Percentiles rank a stretch among this genome's conserved stretches.
Evolutionary conservation across 2,797 vertebrate genomes (phyloP).

Genomic region (Myotis planiceps): DNA sequence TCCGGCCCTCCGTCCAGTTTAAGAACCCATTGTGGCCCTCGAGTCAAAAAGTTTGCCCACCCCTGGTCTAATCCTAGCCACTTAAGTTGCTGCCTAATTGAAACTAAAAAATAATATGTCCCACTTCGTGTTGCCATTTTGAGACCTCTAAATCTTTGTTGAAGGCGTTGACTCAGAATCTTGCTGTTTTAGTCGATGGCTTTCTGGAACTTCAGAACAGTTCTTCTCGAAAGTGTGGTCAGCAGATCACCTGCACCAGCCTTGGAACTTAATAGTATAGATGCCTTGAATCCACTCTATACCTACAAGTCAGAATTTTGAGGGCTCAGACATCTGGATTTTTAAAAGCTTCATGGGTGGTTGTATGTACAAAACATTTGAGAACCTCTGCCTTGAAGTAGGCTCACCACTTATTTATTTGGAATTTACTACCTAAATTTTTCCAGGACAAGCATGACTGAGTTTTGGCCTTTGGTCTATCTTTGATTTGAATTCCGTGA

Average conservation of each 20-base stretch:
- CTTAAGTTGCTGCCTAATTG: slow-evolving; percentile 29
- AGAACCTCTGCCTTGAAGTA: background rate
- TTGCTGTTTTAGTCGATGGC: background rate
- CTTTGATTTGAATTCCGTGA: slow-evolving; percentile 45
- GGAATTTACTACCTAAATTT: background rate
- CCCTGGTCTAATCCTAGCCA: too few species aligned
- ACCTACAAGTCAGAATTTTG: background rate
- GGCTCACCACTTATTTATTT: background rate
- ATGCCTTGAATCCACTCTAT: background rate
- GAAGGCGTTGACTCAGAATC: background rate
- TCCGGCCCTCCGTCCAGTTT: too few species aligned
- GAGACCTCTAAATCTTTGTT: slow-evolving; percentile 19
- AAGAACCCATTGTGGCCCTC: too few species aligned
- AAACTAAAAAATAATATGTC: background rate
- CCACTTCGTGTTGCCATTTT: background rate
- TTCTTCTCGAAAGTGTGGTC: background rate
- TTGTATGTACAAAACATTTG: background rate
- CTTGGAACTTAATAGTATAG: background rate
- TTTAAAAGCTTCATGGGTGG: background rate
- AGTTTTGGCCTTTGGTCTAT: background rate
- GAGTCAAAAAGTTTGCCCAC: too few species aligned
- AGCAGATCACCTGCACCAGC: background rate
- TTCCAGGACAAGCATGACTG: background rate
- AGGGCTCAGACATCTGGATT: background rate
- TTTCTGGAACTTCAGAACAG: slow-evolving; percentile 11